Percentiles rank a stretch among this genome's conserved stretches.
phyloP scores from a whole-genome alignment of 1,140 invertebrate species.

The Magallana ariakensis region DNA sequence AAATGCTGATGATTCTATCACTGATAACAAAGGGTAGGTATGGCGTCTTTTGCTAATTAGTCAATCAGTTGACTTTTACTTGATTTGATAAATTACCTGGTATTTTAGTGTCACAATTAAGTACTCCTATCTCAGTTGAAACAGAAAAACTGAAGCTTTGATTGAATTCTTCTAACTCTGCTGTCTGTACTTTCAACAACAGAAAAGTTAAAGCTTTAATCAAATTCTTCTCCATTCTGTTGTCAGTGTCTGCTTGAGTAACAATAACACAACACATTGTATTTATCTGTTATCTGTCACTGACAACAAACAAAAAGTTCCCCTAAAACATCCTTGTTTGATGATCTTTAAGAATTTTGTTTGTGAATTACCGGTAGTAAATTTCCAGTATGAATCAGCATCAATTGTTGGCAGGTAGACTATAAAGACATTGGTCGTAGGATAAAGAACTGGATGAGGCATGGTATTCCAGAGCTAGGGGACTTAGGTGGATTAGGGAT shows the following conservation, averaged over 20 bases:
- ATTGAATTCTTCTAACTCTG: no score
- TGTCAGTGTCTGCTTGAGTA: no score
- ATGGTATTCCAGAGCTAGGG: slow-evolving; percentile 69
- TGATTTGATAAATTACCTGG: neutral
- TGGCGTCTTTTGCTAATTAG: neutral
- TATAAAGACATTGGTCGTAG: slow-evolving; percentile 63
- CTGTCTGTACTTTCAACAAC: no score
- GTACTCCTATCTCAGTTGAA: no score
- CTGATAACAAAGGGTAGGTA: slow-evolving; percentile 69
- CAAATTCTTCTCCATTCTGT: no score
- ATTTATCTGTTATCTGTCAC: slow-evolving; percentile 51
- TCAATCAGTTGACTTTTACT: neutral
- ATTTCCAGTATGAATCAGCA: neutral
- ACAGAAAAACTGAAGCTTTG: no score
- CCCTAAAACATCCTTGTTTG: no score
- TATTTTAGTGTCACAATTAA: no score
- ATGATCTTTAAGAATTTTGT: no score
- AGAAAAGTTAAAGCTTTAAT: no score
- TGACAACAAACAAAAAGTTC: no score
- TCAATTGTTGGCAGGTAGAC: slow-evolving; percentile 52
- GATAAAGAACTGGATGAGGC: slow-evolving; percentile 62
- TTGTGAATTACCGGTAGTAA: no score
- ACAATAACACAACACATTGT: slow-evolving; percentile 67
- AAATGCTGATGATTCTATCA: slow-evolving; percentile 69
- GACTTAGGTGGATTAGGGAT: slow-evolving; percentile 69